phyloP scores from a whole-genome alignment of 2,797 vertebrate genomes.

The Vipera latastei region DNA sequence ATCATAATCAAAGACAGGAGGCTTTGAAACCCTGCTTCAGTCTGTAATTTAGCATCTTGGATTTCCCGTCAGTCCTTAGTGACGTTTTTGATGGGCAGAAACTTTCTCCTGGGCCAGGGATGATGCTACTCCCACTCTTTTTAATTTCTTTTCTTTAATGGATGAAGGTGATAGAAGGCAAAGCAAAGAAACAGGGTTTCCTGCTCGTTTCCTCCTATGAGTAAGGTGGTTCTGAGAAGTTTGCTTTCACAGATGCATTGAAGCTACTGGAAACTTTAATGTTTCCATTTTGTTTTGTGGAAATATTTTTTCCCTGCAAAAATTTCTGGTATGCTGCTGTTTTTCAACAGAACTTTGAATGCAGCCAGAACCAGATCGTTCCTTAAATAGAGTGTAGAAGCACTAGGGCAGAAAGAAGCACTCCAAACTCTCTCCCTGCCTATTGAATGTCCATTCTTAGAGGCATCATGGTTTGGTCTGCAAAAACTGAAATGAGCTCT shows the following conservation, averaged over 20 bases:
- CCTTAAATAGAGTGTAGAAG: neutral
- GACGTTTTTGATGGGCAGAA: neutral
- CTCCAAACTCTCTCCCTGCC: neutral
- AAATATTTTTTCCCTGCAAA: neutral
- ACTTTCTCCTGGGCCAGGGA: neutral
- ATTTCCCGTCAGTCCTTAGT: neutral
- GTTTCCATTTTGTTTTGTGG: neutral
- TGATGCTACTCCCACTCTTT: neutral
- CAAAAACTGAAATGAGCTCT: neutral
- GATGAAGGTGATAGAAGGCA: neutral
- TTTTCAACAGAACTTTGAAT: constrained; percentile 5
- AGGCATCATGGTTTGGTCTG: neutral
- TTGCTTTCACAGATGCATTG: neutral
- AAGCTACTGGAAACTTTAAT: neutral
- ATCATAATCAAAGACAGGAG: neutral
- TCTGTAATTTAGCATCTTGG: neutral
- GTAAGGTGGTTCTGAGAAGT: neutral
- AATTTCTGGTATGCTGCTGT: neutral
- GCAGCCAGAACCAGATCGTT: neutral
- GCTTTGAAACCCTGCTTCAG: neutral
- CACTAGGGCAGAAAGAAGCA: neutral
- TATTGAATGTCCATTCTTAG: neutral
- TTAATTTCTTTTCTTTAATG: neutral
- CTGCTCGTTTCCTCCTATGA: neutral
- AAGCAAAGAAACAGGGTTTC: neutral